These are phyloP conservation scores for Leptinotarsa peninsularis DNA, from an alignment of 2,888 invertebrate species.

Conservation along the genomic window DNA sequence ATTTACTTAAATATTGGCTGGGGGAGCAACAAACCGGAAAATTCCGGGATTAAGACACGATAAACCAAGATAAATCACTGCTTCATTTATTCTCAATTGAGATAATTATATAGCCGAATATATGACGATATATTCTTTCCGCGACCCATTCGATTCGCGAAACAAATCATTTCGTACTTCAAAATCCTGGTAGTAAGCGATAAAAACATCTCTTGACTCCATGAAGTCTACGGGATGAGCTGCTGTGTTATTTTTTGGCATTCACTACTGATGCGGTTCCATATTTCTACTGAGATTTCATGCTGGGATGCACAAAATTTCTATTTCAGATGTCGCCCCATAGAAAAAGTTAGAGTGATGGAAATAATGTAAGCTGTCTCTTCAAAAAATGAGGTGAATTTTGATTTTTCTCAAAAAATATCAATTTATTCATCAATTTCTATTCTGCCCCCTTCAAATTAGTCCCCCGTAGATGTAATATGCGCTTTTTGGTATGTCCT, in stretches of 20 bases:
- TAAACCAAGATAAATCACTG: conserved; percentile 32
- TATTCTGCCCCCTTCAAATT: too few species aligned
- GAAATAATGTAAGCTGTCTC: too few species aligned
- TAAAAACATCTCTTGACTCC: conserved; percentile 57
- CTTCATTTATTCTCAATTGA: conserved; percentile 32
- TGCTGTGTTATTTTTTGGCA: conserved; percentile 58
- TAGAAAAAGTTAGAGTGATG: too few species aligned
- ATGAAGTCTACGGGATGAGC: conserved; percentile 50
- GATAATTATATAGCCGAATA: conserved; percentile 41
- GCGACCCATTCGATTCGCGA: conserved; percentile 55
- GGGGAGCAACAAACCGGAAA: too few species aligned
- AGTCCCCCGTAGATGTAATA: too few species aligned
- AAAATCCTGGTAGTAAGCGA: conserved; percentile 60
- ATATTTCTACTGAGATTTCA: conserved; percentile 2
- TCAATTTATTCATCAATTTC: too few species aligned
- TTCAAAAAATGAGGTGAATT: too few species aligned
- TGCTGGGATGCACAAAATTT: too few species aligned
- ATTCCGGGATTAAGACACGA: not conserved
- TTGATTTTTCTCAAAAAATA: too few species aligned
- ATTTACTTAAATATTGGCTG: not conserved
- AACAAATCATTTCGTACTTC: conserved; percentile 64
- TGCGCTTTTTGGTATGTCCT: too few species aligned
- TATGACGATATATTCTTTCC: conserved; percentile 59
- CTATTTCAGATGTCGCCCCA: too few species aligned
- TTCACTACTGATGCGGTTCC: conserved; percentile 58